Base-by-base conservation (phyloP, 1,140 invertebrate genomes). In the Panagrolaimus sp. region DNA sequence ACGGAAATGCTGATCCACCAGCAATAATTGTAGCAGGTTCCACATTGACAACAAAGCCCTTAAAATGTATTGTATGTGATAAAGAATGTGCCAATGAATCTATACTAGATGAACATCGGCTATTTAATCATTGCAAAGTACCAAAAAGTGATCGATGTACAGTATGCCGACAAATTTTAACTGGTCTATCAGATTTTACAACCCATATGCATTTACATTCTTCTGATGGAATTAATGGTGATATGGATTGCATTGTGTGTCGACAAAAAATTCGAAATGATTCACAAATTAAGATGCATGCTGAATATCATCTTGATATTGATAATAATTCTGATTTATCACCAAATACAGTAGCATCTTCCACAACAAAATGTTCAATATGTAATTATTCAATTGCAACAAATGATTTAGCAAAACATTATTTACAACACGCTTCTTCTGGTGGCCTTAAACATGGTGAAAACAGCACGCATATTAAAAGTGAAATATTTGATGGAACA, bases 21-120 rank as follows among this genome's bases (percentile, higher is more conserved):
- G n/a, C n/a, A n/a, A n/a, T n/a, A n/a, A n/a, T n/a, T n/a, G n/a
- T n/a, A n/a, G n/a, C n/a, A n/a, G n/a, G n/a, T n/a, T 4, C 51
- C 8, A 16, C 11, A 20, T 0, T 13, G 11, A 13, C 51, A 2
- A 4, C 20, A 69, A 68, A 57, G 23, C 42, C 45, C 1, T 67
- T 77, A 13, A 77, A 79, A 51, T 77, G 75, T 44, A 75, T 76
- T 13, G 75, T 77, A 16, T 77, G 75, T 45, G 75, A 77, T 62
- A 57, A 69, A 27, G 14, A 51, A 23, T 80, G 61, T 31, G 5
- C 46, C 4, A 69, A 79, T 45, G 75, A 77, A 46, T 38, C 66
- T 13, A 66, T 53, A 2, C 69, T 77, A 1, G 75, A 77, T 57
- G 53, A 67, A 27, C 75, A 77, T 64, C 77, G 75, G 0, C 69